Conservation (phyloP, 2,113 vertebrate species). For the Pimephales promelas region DNA sequence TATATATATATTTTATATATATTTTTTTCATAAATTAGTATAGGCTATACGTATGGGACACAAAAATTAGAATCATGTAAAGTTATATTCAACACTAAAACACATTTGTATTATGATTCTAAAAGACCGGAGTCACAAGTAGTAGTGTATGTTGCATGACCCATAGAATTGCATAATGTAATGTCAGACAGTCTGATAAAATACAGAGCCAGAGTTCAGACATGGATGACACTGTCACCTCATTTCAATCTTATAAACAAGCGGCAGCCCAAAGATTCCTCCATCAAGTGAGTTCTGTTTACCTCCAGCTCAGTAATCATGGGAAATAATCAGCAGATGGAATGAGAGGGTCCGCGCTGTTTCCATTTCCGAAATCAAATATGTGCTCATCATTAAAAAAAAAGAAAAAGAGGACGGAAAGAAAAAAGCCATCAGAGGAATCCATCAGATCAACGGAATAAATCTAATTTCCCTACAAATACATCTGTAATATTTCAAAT, state of each 20-base stretch:
- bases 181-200: neutral
- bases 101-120: neutral
- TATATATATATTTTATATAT: neutral
- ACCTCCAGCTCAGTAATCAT: constrained; percentile 48
- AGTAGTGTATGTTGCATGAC: neutral
- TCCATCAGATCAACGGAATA: constrained; percentile 67
- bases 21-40: neutral
- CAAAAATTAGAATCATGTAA: neutral
- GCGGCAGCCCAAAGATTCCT: constrained; percentile 14
- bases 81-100: neutral
- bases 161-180: neutral
- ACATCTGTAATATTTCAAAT: constrained; percentile 65
- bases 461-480: constrained; percentile 68
- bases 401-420: constrained; percentile 40
- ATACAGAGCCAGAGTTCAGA: constrained; percentile 15
- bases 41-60: too few relatives aligned
- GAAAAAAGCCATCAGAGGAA: constrained; percentile 52
- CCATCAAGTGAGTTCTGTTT: constrained; percentile 45
- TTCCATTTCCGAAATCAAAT: constrained; percentile 81
- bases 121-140: neutral
- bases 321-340: constrained; percentile 41
- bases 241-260: constrained; percentile 28
- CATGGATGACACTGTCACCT: constrained; percentile 26
- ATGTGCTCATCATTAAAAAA: constrained; percentile 69
- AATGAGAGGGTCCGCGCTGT: constrained; percentile 42